Conservation (phyloP, 30 jellyfish, hydroid and myxozoan genomes). For the Sanderia malayensis region DNA sequence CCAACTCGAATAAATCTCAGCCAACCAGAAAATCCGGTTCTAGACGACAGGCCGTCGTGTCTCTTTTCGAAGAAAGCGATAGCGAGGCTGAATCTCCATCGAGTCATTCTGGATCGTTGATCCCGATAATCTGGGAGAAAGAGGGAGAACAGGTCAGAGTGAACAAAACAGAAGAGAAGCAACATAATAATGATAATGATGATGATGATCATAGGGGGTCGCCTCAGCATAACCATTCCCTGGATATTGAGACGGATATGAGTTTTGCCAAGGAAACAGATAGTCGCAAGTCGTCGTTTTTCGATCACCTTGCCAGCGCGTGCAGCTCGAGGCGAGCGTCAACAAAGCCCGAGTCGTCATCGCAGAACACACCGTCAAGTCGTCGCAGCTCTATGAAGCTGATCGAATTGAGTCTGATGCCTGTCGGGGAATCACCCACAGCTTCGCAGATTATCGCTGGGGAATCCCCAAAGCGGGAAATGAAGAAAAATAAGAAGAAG, state of each 20-base stretch:
- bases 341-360: conserved; percentile 5
- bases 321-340: conserved; percentile 1
- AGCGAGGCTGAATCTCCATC: neutral
- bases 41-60: conserved; percentile 2
- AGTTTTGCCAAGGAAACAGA: neutral
- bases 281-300: neutral
- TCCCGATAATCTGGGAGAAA: neutral
- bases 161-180: neutral
- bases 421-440: conserved; percentile 7
- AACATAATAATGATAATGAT: neutral
- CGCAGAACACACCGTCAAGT: conserved; percentile 17
- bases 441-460: neutral
- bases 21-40: neutral
- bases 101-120: neutral
- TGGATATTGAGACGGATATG: neutral
- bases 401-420: conserved; percentile 33
- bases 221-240: no score
- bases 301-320: neutral
- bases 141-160: neutral
- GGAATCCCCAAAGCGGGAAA: conserved; percentile 10
- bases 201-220: neutral
- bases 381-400: conserved; percentile 47
- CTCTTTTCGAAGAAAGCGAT: neutral
- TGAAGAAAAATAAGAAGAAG: neutral
- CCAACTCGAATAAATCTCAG: neutral